Conservation (phyloP, 2,888 invertebrate species). For the Gymnocheta viridis region DNA sequence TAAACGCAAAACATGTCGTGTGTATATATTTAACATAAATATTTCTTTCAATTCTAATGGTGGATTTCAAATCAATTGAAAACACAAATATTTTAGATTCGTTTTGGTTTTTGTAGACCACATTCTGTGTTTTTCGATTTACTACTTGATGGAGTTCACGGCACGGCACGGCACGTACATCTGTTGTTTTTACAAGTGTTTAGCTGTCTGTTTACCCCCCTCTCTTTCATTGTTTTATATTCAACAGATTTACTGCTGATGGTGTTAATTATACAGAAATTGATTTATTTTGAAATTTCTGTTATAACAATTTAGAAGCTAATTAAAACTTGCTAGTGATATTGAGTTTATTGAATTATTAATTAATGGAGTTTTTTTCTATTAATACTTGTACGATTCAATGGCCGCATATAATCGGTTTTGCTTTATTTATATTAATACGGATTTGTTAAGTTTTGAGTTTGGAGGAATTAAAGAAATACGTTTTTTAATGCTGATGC, state of each 20-base stretch:
- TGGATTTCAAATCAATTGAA: neutral
- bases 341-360: constrained; percentile 9
- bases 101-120: neutral
- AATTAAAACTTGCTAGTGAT: neutral
- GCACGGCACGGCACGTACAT: neutral
- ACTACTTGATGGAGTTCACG: neutral
- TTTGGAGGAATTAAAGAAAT: neutral
- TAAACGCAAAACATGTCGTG: neutral
- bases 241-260: constrained; percentile 6
- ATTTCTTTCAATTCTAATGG: neutral
- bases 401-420: neutral
- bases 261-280: constrained; percentile 2
- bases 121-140: neutral
- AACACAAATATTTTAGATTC: neutral
- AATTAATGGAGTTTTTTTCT: constrained; percentile 1
- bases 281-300: neutral
- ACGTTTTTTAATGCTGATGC: neutral
- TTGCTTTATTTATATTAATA: neutral
- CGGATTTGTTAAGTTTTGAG: constrained; percentile 5
- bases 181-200: constrained; percentile 4
- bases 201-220: neutral
- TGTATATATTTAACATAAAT: neutral
- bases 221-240: neutral
- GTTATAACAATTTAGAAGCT: neutral
- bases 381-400: neutral